Evolutionary conservation across 2,797 vertebrate genomes (phyloP).

Genomic region (Thunnus albacares): DNA sequence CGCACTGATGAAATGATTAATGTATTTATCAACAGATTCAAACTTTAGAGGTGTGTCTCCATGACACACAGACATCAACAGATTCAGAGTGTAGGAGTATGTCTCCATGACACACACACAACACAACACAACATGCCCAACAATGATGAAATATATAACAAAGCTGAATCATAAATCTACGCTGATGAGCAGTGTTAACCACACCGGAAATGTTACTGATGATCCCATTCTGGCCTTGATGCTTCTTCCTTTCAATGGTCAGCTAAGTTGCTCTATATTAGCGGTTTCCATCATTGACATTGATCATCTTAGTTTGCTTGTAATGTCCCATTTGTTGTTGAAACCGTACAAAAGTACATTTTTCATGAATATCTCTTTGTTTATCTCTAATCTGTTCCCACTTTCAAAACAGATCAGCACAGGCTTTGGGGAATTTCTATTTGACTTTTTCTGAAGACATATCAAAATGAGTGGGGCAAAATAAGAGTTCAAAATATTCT

Average conservation of each 20-base stretch:
- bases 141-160: no score
- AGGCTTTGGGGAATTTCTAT: not conserved
- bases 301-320: not conserved
- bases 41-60: not conserved
- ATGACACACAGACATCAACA: not conserved
- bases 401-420: not conserved
- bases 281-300: not conserved
- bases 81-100: not conserved
- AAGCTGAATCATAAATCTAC: no score
- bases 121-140: no score
- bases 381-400: not conserved
- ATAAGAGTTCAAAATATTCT: not conserved
- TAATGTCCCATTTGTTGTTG: constrained; percentile 3
- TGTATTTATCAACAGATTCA: not conserved
- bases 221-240: not conserved
- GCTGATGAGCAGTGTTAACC: no score
- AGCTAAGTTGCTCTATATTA: not conserved
- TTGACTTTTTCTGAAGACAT: not conserved
- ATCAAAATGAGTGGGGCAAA: not conserved
- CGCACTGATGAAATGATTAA: not conserved
- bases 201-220: not conserved
- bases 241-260: not conserved
- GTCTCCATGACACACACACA: no score
- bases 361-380: not conserved
- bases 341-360: constrained; percentile 6